Evolutionary conservation across 1,140 invertebrate species (phyloP).

Genomic region (Drosophila leontia): DNA sequence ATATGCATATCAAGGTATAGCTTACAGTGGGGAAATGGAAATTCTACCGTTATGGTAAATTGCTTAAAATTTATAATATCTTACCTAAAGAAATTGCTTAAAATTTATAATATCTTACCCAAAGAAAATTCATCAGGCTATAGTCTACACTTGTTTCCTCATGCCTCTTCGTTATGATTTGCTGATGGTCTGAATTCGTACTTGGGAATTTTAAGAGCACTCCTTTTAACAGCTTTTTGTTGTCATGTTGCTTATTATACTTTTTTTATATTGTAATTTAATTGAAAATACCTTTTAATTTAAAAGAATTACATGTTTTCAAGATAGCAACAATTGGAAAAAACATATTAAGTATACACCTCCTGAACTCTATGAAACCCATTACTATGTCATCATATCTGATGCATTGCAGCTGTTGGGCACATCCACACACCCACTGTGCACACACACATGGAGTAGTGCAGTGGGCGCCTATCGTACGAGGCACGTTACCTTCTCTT

Average conservation of each 20-base stretch:
- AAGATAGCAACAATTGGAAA: background rate
- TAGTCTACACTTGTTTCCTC: background rate
- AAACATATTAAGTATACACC: background rate
- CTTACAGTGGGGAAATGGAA: conserved; percentile 6
- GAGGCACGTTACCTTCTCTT: conserved; percentile 61
- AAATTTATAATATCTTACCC: background rate
- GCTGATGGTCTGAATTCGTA: background rate
- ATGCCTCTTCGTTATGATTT: background rate
- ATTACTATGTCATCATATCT: conserved; percentile 13
- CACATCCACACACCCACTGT: conserved; percentile 14
- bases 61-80: background rate
- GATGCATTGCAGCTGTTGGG: conserved; percentile 20
- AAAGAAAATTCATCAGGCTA: background rate
- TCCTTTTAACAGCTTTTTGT: background rate
- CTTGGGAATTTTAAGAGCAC: background rate
- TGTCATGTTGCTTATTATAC: no score
- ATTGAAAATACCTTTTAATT: background rate
- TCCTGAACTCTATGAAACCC: background rate
- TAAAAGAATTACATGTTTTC: background rate
- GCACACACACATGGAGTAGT: conserved; percentile 4
- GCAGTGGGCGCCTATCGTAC: conserved; percentile 45
- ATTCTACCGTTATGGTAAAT: background rate
- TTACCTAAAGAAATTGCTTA: background rate
- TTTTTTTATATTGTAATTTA: background rate
- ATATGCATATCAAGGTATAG: conserved; percentile 6